phyloP scores from a whole-genome alignment of 2,888 invertebrate species.

The Sphecodes monilicornis region DNA sequence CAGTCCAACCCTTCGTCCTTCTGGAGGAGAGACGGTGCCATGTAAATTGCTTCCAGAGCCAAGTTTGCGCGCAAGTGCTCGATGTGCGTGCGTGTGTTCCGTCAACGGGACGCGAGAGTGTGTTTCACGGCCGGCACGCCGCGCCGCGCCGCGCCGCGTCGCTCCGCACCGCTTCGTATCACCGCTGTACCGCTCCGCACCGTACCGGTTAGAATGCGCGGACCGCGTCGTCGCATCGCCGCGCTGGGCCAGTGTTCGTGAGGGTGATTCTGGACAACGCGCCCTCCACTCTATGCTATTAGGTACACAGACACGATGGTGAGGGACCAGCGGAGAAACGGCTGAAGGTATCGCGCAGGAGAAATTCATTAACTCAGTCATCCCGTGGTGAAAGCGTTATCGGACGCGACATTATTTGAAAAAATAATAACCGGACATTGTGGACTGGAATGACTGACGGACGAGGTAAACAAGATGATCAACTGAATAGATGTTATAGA shows the following conservation, averaged over 20 bases:
- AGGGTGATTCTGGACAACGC: constrained; percentile 73
- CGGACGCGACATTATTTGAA: constrained; percentile 75
- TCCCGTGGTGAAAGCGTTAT: constrained; percentile 77
- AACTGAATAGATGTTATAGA: not conserved
- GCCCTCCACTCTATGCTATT: constrained; percentile 66
- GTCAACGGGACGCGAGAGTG: constrained; percentile 33
- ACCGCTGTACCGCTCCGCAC: not conserved
- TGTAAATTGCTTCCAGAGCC: constrained; percentile 81
- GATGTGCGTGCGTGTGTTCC: constrained; percentile 47
- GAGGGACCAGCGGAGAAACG: not conserved
- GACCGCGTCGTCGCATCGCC: constrained; percentile 19
- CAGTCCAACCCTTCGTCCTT: constrained; percentile 52
- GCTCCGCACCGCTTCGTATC: not conserved
- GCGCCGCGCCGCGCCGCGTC: not conserved
- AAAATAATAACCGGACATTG: not conserved
- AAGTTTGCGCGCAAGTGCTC: constrained; percentile 74
- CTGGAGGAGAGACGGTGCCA: constrained; percentile 78
- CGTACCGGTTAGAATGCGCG: not conserved
- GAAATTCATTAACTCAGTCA: constrained; percentile 81
- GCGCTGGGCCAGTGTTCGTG: constrained; percentile 52
- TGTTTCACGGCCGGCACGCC: constrained; percentile 14
- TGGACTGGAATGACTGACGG: not conserved
- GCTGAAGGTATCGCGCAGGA: constrained; percentile 54
- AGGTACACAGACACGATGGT: constrained; percentile 56
- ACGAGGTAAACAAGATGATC: not conserved